A percentile compares a stretch with the other conserved stretches of the same genome.
phyloP scores from a whole-genome alignment of 1,140 invertebrate genomes.

The Drosophila albomicans region DNA sequence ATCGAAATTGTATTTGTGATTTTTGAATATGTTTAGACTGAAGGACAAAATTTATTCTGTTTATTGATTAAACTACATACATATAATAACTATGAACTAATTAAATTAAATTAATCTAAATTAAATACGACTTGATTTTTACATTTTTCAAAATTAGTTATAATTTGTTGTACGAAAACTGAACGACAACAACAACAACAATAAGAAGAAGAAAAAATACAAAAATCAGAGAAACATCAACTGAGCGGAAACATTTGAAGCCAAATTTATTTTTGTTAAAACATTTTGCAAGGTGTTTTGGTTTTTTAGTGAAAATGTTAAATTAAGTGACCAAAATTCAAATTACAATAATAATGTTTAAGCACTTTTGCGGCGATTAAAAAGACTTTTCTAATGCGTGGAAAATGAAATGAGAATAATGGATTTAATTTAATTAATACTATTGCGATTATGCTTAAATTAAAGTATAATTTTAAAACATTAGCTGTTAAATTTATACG shows the following conservation, averaged over 20 bases:
- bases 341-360: constrained; percentile 77
- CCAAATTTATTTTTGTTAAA: constrained; percentile 54
- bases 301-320: constrained; percentile 63
- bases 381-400: constrained; percentile 72
- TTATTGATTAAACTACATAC: constrained; percentile 76
- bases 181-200: constrained; percentile 13
- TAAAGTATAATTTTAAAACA: constrained; percentile 81
- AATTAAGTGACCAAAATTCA: constrained; percentile 62
- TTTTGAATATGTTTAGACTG: constrained; percentile 83
- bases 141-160: constrained; percentile 63
- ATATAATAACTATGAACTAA: constrained; percentile 52
- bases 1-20: constrained; percentile 84
- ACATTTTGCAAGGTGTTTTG: constrained; percentile 50
- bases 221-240: constrained; percentile 25
- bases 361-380: constrained; percentile 79
- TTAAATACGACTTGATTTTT: constrained; percentile 36
- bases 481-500: constrained; percentile 83
- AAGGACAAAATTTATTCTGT: constrained; percentile 81
- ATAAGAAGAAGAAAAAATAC: neutral
- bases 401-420: constrained; percentile 53
- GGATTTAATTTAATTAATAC: constrained; percentile 72
- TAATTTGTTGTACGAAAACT: constrained; percentile 55
- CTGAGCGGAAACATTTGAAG: constrained; percentile 57
- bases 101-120: constrained; percentile 49
- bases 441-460: constrained; percentile 77